Evolutionary conservation across 2,113 vertebrate species (phyloP).

Genomic region (Calonectris borealis): DNA sequence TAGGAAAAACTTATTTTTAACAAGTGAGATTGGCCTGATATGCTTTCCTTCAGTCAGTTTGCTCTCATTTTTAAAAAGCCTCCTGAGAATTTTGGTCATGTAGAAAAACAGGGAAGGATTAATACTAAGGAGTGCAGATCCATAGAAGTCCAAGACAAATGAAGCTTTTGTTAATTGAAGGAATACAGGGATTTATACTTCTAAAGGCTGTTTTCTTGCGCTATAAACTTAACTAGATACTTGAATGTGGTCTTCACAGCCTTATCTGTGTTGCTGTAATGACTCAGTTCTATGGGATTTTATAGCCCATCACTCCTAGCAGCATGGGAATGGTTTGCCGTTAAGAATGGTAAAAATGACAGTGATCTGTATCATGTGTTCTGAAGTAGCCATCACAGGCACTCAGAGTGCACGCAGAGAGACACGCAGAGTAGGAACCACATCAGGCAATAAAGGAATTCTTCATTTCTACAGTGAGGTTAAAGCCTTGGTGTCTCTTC

Average conservation of each 20-base stretch:
- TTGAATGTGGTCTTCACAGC: neutral
- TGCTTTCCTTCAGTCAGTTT: neutral
- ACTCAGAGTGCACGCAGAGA: accelerated
- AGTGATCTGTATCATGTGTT: neutral
- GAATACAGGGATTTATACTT: neutral
- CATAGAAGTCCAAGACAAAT: neutral
- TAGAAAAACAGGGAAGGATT: neutral
- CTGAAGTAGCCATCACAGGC: neutral
- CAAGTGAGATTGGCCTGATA: neutral
- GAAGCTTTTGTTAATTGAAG: neutral
- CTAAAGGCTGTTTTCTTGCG: neutral
- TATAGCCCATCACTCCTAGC: neutral
- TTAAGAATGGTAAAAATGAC: neutral
- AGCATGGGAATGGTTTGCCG: neutral
- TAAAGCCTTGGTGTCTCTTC: neutral
- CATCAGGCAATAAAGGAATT: neutral
- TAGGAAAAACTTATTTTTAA: neutral
- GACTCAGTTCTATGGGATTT: neutral
- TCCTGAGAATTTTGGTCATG: neutral
- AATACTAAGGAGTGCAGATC: neutral
- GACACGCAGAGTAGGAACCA: neutral
- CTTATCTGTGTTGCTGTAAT: neutral
- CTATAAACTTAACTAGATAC: neutral
- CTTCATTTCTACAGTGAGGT: neutral
- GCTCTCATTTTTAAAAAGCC: neutral